A percentile compares a stretch with the other conserved stretches of the same genome.
Evolutionary conservation across 2,113 vertebrate genomes (phyloP).

Genomic region (Porphyrio hochstetteri): DNA sequence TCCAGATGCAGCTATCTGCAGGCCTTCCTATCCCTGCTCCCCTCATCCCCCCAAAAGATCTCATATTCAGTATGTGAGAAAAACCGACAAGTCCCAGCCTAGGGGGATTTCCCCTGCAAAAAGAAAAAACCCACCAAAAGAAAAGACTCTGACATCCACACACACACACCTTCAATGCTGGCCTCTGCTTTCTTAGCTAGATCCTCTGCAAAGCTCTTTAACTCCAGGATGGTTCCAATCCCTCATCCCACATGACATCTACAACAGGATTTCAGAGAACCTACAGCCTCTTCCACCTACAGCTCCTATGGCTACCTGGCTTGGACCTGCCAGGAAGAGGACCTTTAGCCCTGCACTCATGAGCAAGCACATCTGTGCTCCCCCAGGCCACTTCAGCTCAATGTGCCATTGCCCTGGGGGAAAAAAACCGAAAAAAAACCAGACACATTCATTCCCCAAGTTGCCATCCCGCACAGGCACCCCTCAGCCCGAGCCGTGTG

Average conservation of each 20-base stretch:
- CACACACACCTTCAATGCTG: not conserved
- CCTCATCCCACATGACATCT: accelerated
- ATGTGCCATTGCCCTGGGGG: not conserved
- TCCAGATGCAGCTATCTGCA: not conserved
- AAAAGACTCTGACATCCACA: not conserved
- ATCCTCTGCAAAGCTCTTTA: not conserved
- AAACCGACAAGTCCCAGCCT: not conserved
- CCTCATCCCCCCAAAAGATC: no score
- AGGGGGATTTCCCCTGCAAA: no score
- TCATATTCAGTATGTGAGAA: accelerated
- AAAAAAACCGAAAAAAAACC: not conserved
- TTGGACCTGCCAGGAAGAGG: not conserved
- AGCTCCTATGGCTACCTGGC: not conserved
- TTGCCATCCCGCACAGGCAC: not conserved
- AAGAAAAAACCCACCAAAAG: not conserved
- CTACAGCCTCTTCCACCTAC: not conserved
- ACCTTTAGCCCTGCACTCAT: not conserved
- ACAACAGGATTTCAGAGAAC: not conserved
- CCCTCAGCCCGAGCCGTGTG: not conserved
- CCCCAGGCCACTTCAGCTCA: not conserved
- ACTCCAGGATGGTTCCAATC: not conserved
- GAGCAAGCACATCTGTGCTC: not conserved
- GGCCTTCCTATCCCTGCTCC: not conserved
- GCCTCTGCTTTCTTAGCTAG: not conserved
- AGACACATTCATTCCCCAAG: not conserved